Base-by-base conservation (phyloP, 2,888 invertebrate species). In the Camponotus fellah region DNA sequence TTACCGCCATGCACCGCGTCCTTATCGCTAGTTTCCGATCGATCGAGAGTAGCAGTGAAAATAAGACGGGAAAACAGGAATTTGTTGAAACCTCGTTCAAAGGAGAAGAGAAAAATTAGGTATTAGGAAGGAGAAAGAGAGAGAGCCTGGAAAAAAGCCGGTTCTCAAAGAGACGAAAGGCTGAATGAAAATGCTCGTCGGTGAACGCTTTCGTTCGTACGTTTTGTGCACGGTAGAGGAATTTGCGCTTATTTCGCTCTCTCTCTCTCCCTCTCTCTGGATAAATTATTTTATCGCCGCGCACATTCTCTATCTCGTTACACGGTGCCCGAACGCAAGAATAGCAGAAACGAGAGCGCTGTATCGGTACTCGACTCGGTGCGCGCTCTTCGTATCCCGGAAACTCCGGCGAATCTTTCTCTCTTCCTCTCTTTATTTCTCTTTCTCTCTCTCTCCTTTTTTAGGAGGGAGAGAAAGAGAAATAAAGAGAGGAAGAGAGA, bases 211-310 rank as follows among this genome's bases (percentile, higher is more conserved):
- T 53, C n/a, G n/a, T 2, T 53, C n/a, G 53, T 53, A n/a, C 6
- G 37, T 37, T 37, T 37, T 6, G 26, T 79, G 21, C 21, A 56
- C 56, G 32, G 26, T 21, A 43, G 34, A 69, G 40, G 40, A 69
- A 69, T 80, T 72, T 40, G 46, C 74, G 74, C 74, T 43, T 10
- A 21, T 60, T 79, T 46, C 71, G 60, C 46, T 58, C 43, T 43
- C 43, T 43, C 43, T 26, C 26, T 26, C 37, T 37, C 37, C 6
- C 37, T 37, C 74, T 74, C 26, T 21, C 21, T 34, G 74, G 58
- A 72, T 79, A 74, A 80, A 80, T 74, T 80, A 80, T 74, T 80
- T 80, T 80, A 80, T 80, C 60, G 79, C 17, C 26, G 34, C 43
- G 53, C n/a, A 53, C 53, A 53, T 53, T 43, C 46, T 69, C 62